These are phyloP conservation scores for Clepsis dumicolana DNA, from an alignment of 2,888 invertebrate genomes.

Conservation along the genomic window DNA sequence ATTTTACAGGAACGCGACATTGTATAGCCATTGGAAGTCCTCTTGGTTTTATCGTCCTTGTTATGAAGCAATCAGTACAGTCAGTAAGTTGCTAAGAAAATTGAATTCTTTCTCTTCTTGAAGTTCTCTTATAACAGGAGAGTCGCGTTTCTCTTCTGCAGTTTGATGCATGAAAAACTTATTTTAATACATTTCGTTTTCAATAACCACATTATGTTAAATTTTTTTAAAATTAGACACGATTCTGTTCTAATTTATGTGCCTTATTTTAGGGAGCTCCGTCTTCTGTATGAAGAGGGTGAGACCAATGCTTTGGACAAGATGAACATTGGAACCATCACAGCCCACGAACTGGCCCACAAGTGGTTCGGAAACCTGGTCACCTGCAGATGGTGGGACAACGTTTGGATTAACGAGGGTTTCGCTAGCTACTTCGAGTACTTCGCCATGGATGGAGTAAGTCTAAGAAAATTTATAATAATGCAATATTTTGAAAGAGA, in stretches of 20 bases:
- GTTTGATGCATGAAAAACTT: too few relatives aligned
- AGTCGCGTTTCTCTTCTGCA: too few relatives aligned
- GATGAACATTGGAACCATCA: conserved; percentile 80
- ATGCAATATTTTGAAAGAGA: not conserved
- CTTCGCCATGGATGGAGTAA: conserved; percentile 81
- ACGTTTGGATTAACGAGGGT: conserved; percentile 91
- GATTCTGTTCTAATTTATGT: not conserved
- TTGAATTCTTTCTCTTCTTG: too few relatives aligned
- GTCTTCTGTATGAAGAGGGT: conserved; percentile 74
- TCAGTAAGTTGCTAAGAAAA: too few relatives aligned
- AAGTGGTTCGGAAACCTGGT: conserved; percentile 94
- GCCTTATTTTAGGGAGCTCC: conserved; percentile 67
- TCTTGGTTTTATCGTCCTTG: too few relatives aligned
- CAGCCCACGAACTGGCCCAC: conserved; percentile 88
- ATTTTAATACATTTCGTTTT: too few relatives aligned
- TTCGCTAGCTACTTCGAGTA: conserved; percentile 91
- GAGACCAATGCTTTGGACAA: conserved; percentile 74
- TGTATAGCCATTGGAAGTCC: too few relatives aligned
- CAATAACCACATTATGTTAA: too few relatives aligned
- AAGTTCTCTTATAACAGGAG: too few relatives aligned
- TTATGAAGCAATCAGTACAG: too few relatives aligned
- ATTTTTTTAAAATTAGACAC: too few relatives aligned
- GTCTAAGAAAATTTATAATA: conserved; percentile 43
- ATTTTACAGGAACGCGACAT: too few relatives aligned
- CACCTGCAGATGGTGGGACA: conserved; percentile 90